Base-by-base conservation (phyloP, 2,888 invertebrate genomes). In the Polyommatus icarus region DNA sequence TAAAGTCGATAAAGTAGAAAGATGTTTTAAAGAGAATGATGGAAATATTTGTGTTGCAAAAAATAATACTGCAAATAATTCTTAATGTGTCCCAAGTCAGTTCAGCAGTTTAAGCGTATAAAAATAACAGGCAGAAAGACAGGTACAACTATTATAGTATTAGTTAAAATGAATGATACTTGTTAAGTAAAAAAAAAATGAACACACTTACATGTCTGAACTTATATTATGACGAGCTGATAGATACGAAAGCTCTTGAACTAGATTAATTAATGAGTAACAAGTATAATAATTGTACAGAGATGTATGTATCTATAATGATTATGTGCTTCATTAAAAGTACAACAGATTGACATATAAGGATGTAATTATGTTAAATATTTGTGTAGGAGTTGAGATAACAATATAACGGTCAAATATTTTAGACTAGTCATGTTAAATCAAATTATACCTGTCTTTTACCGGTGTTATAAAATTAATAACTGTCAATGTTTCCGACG, bases 191-290 rank as follows among this genome's bases (percentile, higher is more conserved):
- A n/a, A n/a, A n/a, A n/a, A n/a, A n/a, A 29, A 20, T 18, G 2
- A 61, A 32, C 32, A 32, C 29, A 29, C 6, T 67, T 18, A 67
- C 12, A 67, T 18, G 29, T 12, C 67, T 67, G 32, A 32, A 32
- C 29, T 15, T 15, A 67, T 1, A 15, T n/a, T 1, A 15, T n/a
- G 15, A 46, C 1, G n/a, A 46, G 46, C 4, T 20, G 20, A 18
- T 8, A 40, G 36, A 36, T 36, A 72, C 15, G 54, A 75, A 50
- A 75, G 75, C 20, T 75, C 73, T 54, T 54, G 18, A 75, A 54
- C 54, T 24, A 18, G 29, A 24, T 75, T 75, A n/a, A n/a, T n/a
- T 54, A 54, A 75, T 54, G 75, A 75, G 75, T 75, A 2, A 40
- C 50, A 75, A 75, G 12, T 72, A 72, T 24, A 54, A 72, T 24